Evolutionary conservation across 2,113 vertebrate species (phyloP).

Genomic region (Oryzias celebensis): DNA sequence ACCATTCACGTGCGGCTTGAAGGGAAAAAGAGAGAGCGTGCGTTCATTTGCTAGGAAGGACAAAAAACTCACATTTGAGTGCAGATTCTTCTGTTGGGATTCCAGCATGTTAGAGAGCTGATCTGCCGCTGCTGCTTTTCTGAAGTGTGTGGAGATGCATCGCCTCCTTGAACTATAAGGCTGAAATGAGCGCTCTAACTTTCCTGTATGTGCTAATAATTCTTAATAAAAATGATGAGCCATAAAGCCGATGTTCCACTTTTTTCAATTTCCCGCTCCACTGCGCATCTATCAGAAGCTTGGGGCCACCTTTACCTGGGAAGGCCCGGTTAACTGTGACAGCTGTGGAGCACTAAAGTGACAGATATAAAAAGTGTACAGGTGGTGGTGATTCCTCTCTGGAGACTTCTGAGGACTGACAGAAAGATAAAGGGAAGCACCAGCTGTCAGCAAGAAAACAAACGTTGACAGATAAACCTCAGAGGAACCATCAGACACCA

Average conservation of each 20-base stretch:
- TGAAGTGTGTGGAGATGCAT: constrained; percentile 30
- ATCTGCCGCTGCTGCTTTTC: constrained; percentile 23
- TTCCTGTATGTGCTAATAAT: constrained; percentile 72
- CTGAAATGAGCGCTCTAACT: constrained; percentile 65
- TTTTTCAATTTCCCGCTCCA: constrained; percentile 76
- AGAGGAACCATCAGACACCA: constrained; percentile 20
- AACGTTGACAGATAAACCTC: constrained; percentile 33
- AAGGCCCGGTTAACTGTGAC: constrained; percentile 58
- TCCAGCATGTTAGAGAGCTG: constrained; percentile 9
- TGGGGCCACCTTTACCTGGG: constrained; percentile 51
- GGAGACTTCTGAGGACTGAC: constrained; percentile 25
- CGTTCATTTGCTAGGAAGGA: too few relatives aligned
- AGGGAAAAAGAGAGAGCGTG: too few relatives aligned
- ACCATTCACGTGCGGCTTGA: too few relatives aligned
- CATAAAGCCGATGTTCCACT: constrained; percentile 56
- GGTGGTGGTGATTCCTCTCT: constrained; percentile 29
- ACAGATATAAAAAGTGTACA: constrained; percentile 32
- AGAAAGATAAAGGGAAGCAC: constrained; percentile 30
- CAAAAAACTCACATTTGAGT: too few relatives aligned
- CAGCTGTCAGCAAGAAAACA: constrained; percentile 22
- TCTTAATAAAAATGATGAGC: constrained; percentile 67
- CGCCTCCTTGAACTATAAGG: constrained; percentile 56
- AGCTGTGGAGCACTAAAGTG: constrained; percentile 39
- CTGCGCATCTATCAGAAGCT: constrained; percentile 58
- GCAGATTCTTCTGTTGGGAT: too few relatives aligned